Conservation (phyloP, 2,113 vertebrate species). For the Sus scrofa region T2T-Sscrofa CM000824.6:114503501-114504000, state of each 20-base stretch:
- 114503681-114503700: background rate
- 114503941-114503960: no score
- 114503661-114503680: background rate
- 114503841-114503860: background rate
- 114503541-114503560: background rate
- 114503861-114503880: no score
- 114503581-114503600: background rate
- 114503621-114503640: background rate
- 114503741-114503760: background rate
- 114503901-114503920: no score
- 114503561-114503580: background rate
- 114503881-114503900: no score
- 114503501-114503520: no score
- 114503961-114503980: no score
- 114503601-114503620: background rate
- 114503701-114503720: background rate
- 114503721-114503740: background rate
- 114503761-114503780: conserved; percentile 13
- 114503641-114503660: background rate
- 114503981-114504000: no score
- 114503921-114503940: no score
- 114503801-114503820: conserved; percentile 7
- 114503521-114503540: background rate
- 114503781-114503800: background rate
- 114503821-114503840: conserved; percentile 41